Evolutionary conservation across 2,113 vertebrate genomes (phyloP).

Genomic region (Eudyptes chrysolophus): DNA sequence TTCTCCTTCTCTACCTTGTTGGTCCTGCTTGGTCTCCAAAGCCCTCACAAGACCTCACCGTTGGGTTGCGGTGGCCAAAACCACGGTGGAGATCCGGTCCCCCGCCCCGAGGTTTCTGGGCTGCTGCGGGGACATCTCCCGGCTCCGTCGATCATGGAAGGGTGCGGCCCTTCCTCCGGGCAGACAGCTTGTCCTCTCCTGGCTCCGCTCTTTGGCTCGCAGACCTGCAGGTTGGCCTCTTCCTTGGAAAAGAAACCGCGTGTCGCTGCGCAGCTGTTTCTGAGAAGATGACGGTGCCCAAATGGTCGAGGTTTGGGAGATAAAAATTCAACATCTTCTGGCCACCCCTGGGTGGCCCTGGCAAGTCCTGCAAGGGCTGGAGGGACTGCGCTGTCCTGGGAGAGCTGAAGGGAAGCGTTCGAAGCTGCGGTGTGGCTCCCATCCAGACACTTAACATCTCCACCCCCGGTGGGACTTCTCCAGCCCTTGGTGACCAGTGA

Average conservation of each 20-base stretch:
- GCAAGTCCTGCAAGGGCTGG: not conserved
- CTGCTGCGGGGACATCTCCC: not conserved
- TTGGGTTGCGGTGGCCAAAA: not conserved
- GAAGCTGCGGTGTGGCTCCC: not conserved
- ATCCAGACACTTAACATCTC: not conserved
- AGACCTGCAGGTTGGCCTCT: not conserved
- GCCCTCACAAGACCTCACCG: not conserved
- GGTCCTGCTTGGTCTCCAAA: not conserved
- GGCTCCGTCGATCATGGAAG: not conserved
- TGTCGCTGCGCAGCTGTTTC: not conserved
- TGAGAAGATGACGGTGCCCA: not conserved
- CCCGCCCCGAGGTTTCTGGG: not conserved
- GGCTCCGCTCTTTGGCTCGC: not conserved
- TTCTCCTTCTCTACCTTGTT: not conserved
- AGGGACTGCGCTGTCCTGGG: fast-evolving
- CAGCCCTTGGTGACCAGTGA: not conserved
- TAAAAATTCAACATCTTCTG: not conserved
- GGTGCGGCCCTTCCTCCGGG: not conserved
- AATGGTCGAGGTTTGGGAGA: not conserved
- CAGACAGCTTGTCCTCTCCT: not conserved
- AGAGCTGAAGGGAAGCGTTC: fast-evolving
- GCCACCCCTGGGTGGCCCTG: not conserved
- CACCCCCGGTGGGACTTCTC: not conserved
- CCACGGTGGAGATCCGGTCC: not conserved
- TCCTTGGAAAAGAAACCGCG: not conserved